Evolutionary conservation across 1,140 invertebrate species (phyloP).

Genomic region (Cydia amplana): DNA sequence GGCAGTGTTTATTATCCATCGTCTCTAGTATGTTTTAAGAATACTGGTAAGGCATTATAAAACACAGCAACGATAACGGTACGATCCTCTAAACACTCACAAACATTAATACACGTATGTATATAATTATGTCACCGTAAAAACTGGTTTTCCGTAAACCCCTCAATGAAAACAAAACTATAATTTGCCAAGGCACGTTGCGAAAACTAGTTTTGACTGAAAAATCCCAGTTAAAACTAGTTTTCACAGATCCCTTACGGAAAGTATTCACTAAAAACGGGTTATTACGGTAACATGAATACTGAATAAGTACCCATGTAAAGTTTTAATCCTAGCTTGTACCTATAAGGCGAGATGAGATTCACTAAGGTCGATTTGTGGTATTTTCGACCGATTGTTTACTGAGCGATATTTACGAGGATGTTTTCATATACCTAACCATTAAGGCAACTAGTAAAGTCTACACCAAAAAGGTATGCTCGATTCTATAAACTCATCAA

Average conservation of each 20-base stretch:
- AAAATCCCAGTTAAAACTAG: too few relatives aligned
- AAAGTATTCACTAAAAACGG: too few relatives aligned
- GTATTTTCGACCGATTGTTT: background rate
- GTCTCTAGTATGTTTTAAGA: background rate
- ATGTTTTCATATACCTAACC: too few relatives aligned
- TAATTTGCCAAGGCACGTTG: too few relatives aligned
- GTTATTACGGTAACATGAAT: background rate
- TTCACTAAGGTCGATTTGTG: background rate
- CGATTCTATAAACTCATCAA: background rate
- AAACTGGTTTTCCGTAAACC: too few relatives aligned
- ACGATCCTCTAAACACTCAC: constrained; percentile 8
- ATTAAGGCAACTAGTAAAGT: too few relatives aligned
- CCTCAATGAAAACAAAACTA: too few relatives aligned
- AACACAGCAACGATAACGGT: constrained; percentile 24
- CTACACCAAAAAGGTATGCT: background rate
- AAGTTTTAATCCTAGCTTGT: background rate
- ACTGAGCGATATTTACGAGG: too few relatives aligned
- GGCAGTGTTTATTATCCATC: background rate
- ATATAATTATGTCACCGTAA: background rate
- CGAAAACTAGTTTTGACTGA: too few relatives aligned
- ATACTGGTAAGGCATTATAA: constrained; percentile 10
- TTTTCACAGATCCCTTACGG: too few relatives aligned
- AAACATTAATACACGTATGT: constrained; percentile 1
- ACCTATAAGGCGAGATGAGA: background rate
- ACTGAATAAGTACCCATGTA: constrained; percentile 17